Percentiles rank a stretch among this genome's conserved stretches.
phyloP scores from a whole-genome alignment of 2,888 invertebrate genomes.

The Stenurella melanura region DNA sequence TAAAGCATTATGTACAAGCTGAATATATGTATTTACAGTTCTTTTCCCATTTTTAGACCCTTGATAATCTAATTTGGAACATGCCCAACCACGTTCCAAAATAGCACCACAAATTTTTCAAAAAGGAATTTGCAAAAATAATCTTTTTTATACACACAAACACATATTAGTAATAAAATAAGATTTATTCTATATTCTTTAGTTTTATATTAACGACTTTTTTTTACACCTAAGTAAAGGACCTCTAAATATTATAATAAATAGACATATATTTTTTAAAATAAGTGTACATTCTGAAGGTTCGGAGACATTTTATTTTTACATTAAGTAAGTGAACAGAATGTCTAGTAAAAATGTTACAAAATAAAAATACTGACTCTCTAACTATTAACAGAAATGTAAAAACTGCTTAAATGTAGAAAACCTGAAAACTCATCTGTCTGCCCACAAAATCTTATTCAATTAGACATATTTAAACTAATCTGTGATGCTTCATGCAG shows the following conservation, averaged over 20 bases:
- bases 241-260: slow-evolving; percentile 42
- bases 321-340: slow-evolving; percentile 28
- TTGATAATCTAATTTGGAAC: slow-evolving; percentile 35
- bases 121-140: slow-evolving; percentile 61
- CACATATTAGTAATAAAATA: slow-evolving; percentile 58
- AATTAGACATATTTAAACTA: too few species aligned
- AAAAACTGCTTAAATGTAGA: not conserved
- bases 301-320: slow-evolving; percentile 29
- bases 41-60: slow-evolving; percentile 48
- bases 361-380: slow-evolving; percentile 36
- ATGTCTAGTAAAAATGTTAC: slow-evolving; percentile 32
- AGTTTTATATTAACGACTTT: slow-evolving; percentile 30
- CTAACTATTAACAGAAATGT: slow-evolving; percentile 7
- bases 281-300: slow-evolving; percentile 44
- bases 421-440: slow-evolving; percentile 17
- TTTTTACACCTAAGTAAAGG: slow-evolving; percentile 38
- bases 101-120: slow-evolving; percentile 53
- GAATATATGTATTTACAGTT: slow-evolving; percentile 34
- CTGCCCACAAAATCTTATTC: not conserved
- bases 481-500: not conserved
- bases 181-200: slow-evolving; percentile 28
- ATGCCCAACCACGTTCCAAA: slow-evolving; percentile 23
- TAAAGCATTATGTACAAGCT: slow-evolving; percentile 34
- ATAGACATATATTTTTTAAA: slow-evolving; percentile 46
- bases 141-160: slow-evolving; percentile 59